Evolutionary conservation across 2,888 invertebrate genomes (phyloP), one percentile per base, ranked within the genome.

Genomic region (Melanotus villosus): DNA sequence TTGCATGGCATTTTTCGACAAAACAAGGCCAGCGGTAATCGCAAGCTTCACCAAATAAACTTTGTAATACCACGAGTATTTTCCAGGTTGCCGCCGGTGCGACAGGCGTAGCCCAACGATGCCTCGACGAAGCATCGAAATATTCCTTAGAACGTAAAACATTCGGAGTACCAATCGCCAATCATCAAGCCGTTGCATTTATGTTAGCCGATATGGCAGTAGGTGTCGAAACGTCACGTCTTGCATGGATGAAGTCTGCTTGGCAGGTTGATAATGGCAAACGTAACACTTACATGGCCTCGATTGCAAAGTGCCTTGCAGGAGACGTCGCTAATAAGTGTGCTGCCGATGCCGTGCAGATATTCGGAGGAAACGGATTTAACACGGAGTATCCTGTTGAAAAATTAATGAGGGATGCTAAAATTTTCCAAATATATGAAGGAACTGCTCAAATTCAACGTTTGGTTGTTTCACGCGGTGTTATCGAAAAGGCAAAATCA

Each of bases 381-480:
- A 99, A 98, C 86, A 91, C 90, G 18, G 99, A 99, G 21, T 99
- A 99, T 84, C 99, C 99, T 0, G 99, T 98, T 0, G 99, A 99
- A 84, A 99, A 99, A 81, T 88, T 99, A 64, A 99, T 99, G 98
- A 89, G 99, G 63, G 99, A 99, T 85, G 99, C 99, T 10, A 99
- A 99, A 85, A 99, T 99, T 79, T 98, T 93, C 85, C 97, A 98
- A 86, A 99, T 99, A 79, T 99, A 99, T 81, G 99, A 99, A 84
- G 99, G 99, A 67, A 99, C 98, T 14, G 91, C 97, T 1, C 98
- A 99, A 86, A 98, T 99, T 81, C 99, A 99, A 85, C 89, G 97
- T 73, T 84, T 98, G 34, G 97, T 99, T 77, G 96, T 99, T 79
- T 94, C 97, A 0, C 89, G 94, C 75, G 89, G 90, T 75, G 76